Base-by-base conservation (phyloP, 2,797 vertebrate species). In the Pangasius djambal region DNA sequence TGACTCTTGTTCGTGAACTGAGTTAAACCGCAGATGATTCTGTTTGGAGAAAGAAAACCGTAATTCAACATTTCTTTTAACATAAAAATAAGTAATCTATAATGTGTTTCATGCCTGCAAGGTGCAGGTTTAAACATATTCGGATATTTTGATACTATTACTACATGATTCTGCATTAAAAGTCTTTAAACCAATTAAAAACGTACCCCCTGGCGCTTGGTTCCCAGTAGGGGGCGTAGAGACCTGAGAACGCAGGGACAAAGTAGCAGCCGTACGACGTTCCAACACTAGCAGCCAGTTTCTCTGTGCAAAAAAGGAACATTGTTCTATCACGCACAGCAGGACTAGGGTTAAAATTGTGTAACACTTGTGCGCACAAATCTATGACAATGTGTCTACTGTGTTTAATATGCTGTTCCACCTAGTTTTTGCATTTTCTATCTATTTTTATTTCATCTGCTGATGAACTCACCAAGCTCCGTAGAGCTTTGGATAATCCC, bases 151-250 rank as follows among this genome's bases (percentile, higher is more conserved):
- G 37, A 40, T 75, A 25, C 2, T 28, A 15, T n/a, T 6, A 69
- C 13, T 63, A 12, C 40, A 52, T 7, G 4, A 34, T 22, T 84
- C 52, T 82, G 78, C 13, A 12, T 69, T 59, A 52, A 31, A 31
- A 52, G 28, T 7, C 44, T 50, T 67, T 67, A 2, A 67, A 50
- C 13, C 8, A 59, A 18, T 86, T 40, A 40, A 74, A 57, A 65
- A 55, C 96, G 95, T 93, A 99, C 98, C 98, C 98, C 96, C 98
- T 96, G 6, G 98, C 98, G 83, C 97, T 99, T 67, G 98, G 97
- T 90, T 99, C 98, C 98, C 98, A 99, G 92, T 99, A 99, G 0
- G 98, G 98, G 9, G 98, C 98, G 25, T 99, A 99, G 61, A 99
- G 96, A 83, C 98, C 98, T 9, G 98, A 99, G 93, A 99, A 99